A percentile compares a stretch with the other conserved stretches of the same genome.
Conservation (phyloP, 1,140 invertebrate genomes). For the Panulirus ornatus region DNA sequence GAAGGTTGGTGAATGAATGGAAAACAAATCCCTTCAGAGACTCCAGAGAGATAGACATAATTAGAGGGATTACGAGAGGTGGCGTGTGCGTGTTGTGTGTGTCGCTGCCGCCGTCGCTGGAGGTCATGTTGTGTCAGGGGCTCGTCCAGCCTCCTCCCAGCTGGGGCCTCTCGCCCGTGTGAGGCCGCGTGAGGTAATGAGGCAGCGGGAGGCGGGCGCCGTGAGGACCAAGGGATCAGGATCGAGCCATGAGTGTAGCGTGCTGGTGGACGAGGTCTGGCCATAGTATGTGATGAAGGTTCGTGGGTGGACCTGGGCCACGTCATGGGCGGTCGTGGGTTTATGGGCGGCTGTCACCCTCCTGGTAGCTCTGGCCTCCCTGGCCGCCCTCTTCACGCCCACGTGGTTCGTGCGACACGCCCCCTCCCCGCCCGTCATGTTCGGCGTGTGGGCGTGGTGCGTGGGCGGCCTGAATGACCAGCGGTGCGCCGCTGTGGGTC, state of each 20-base stretch:
- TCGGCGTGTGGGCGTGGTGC: conserved; percentile 70
- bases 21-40: neutral
- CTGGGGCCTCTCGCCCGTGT: neutral
- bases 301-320: conserved; percentile 68
- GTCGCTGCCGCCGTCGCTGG: neutral
- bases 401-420: conserved; percentile 64
- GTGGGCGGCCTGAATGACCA: conserved; percentile 46
- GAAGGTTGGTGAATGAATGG: neutral
- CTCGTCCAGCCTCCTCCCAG: neutral
- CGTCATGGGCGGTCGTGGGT: conserved; percentile 65
- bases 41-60: neutral
- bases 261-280: conserved; percentile 6
- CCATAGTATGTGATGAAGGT: conserved; percentile 70
- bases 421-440: conserved; percentile 53
- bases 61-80: neutral
- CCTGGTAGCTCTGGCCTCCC: conserved; percentile 57
- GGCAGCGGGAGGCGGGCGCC: neutral
- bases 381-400: conserved; percentile 67
- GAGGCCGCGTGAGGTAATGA: neutral
- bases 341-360: conserved; percentile 68
- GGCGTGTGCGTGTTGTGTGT: neutral
- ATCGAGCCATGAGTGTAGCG: neutral
- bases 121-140: neutral
- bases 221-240: neutral
- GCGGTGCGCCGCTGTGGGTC: conserved; percentile 52